phyloP scores from a whole-genome alignment of 2,113 vertebrate species.

The Dissostichus mawsoni region DNA sequence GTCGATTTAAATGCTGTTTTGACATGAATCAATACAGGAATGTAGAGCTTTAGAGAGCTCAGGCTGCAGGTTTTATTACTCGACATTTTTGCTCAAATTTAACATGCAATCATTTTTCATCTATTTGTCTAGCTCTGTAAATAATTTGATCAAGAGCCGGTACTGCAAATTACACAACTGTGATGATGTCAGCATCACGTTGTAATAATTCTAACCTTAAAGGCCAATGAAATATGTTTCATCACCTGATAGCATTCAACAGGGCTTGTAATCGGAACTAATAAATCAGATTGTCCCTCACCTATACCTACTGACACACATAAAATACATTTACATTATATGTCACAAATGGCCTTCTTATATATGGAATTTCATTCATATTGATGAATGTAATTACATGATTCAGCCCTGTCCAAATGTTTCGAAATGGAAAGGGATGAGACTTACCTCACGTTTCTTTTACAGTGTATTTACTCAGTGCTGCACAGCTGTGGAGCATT shows the following conservation, averaged over 20 bases:
- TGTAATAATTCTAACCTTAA: neutral
- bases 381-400: neutral
- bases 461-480: too few species aligned
- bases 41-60: neutral
- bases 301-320: neutral
- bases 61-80: neutral
- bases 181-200: neutral
- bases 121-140: conserved; percentile 24
- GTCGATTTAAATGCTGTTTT: neutral
- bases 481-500: too few species aligned
- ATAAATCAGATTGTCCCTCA: neutral
- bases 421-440: too few species aligned
- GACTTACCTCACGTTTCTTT: too few species aligned
- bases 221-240: neutral
- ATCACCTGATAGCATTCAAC: conserved; percentile 8
- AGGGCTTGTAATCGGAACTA: neutral
- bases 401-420: too few species aligned
- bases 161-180: neutral
- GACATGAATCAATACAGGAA: neutral
- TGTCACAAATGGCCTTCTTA: neutral
- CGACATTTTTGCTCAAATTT: too few species aligned
- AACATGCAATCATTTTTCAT: too few species aligned
- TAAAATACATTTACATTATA: neutral
- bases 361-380: neutral
- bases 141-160: neutral